A percentile compares a stretch with the other conserved stretches of the same genome.
Conservation (phyloP, 2,113 vertebrate species). For the Turdus rufiventris region DNA sequence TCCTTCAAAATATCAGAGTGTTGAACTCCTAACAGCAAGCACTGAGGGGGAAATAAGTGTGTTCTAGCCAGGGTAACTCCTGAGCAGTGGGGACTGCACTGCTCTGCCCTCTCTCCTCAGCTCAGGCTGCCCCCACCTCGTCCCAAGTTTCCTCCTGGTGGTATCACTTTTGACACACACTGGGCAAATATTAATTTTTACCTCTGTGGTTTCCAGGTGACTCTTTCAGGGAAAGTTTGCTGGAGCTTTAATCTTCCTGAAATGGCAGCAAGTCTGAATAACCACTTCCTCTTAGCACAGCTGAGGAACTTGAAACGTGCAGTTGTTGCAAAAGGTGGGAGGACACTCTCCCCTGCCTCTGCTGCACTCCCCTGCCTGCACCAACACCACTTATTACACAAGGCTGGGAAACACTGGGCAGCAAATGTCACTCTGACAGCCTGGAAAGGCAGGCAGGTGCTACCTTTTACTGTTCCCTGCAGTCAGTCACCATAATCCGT, state of each 20-base stretch:
- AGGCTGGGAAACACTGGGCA: slow-evolving; percentile 14
- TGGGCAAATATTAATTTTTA: not conserved
- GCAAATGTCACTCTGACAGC: not conserved
- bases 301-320: slow-evolving; percentile 21
- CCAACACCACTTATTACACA: not conserved
- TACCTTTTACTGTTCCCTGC: not conserved
- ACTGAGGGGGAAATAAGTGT: not conserved
- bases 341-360: not conserved
- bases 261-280: slow-evolving; percentile 23
- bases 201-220: slow-evolving; percentile 52
- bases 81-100: not conserved
- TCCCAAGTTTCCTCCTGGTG: not conserved
- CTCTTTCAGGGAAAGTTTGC: slow-evolving; percentile 52
- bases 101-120: not conserved
- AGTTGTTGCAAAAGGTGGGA: slow-evolving; percentile 3
- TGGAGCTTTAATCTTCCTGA: slow-evolving; percentile 47
- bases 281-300: slow-evolving; percentile 51
- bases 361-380: not conserved
- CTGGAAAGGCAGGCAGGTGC: not conserved
- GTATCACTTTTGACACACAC: not conserved
- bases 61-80: not conserved
- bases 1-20: slow-evolving; percentile 45
- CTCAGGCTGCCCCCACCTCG: not conserved
- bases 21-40: not conserved
- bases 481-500: not conserved